These are phyloP conservation scores for Brachionus manjavacas DNA, from an alignment of 1,140 invertebrate species.

Conservation along the genomic window DNA sequence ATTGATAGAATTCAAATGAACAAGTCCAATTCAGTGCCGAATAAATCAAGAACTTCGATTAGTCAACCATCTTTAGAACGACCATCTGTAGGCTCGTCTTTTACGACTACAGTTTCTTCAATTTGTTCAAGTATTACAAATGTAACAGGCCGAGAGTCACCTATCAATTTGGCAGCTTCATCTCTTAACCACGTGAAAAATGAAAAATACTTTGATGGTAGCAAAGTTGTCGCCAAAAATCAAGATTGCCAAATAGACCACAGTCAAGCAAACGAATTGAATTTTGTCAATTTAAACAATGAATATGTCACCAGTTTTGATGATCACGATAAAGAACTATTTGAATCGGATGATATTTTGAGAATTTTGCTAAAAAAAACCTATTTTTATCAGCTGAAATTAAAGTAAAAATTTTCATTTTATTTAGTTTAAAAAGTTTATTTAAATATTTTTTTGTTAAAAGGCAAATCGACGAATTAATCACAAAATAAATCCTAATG, in stretches of 20 bases:
- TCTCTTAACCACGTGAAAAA: neutral
- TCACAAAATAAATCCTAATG: neutral
- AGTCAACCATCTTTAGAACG: neutral
- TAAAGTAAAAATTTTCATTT: neutral
- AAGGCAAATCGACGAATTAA: slow-evolving; percentile 18
- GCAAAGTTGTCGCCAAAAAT: neutral
- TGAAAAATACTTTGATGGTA: neutral
- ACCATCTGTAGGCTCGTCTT: neutral
- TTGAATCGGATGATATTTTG: slow-evolving; percentile 5
- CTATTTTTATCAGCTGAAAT: slow-evolving; percentile 9
- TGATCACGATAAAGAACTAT: neutral
- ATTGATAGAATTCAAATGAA: neutral
- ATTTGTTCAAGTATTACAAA: slow-evolving; percentile 24
- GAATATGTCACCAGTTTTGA: neutral
- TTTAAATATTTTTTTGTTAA: neutral
- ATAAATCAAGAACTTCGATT: neutral
- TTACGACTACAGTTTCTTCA: neutral
- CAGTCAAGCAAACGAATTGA: neutral
- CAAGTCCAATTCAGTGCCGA: neutral
- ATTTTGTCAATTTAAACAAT: neutral
- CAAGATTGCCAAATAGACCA: neutral
- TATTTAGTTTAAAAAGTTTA: neutral
- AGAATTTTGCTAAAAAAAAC: slow-evolving; percentile 34
- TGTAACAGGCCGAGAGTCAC: neutral
- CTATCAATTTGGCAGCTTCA: neutral